Evolutionary conservation across 2,113 vertebrate species (phyloP).

Genomic region (Odontophorus gujanensis): DNA sequence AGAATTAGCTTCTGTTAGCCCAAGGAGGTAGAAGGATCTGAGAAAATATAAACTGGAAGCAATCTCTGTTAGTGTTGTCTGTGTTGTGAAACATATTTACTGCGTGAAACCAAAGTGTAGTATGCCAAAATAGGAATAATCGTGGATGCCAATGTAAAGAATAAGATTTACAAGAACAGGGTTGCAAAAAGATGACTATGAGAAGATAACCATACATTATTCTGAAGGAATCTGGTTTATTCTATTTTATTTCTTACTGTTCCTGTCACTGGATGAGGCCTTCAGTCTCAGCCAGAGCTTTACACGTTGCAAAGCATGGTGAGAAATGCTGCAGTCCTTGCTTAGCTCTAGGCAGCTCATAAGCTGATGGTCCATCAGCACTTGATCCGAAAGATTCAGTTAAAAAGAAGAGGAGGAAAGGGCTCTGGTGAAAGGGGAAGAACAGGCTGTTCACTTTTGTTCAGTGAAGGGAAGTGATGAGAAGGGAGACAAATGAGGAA

Average conservation of each 20-base stretch:
- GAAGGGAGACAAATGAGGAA: not conserved
- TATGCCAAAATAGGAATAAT: not conserved
- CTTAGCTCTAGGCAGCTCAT: not conserved
- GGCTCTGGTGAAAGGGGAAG: not conserved
- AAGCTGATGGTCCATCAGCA: not conserved
- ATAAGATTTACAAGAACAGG: not conserved
- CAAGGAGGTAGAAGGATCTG: not conserved
- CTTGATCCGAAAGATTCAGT: not conserved
- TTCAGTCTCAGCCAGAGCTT: not conserved
- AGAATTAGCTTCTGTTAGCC: not conserved
- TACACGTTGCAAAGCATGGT: not conserved
- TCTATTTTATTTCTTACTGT: not conserved
- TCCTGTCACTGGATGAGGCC: rapidly evolving
- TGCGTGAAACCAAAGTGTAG: not conserved
- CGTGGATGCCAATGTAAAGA: not conserved
- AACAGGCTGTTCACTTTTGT: not conserved
- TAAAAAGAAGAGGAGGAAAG: not conserved
- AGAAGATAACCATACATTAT: not conserved
- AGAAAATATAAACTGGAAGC: not conserved
- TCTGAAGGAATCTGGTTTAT: not conserved
- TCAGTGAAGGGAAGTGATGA: rapidly evolving
- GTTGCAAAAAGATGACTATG: not conserved
- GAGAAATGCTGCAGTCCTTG: not conserved
- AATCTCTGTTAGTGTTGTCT: not conserved
- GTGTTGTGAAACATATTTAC: not conserved